phyloP scores from a whole-genome alignment of 2,113 vertebrate genomes.

The Tor tambroides region DNA sequence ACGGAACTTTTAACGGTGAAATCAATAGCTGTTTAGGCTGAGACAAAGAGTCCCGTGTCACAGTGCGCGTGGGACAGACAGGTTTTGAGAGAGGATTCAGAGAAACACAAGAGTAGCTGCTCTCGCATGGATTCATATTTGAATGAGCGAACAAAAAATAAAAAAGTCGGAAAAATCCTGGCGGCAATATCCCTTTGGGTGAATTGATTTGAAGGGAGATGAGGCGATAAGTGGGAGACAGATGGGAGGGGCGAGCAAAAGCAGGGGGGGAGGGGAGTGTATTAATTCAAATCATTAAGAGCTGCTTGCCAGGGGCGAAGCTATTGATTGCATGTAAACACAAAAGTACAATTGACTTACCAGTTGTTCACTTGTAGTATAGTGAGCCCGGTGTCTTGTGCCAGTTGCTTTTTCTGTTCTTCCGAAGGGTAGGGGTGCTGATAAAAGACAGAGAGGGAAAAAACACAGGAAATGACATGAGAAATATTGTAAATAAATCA shows the following conservation, averaged over 20 bases:
- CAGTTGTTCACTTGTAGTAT: conserved; percentile 99
- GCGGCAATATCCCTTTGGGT: conserved; percentile 69
- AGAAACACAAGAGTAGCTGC: neutral
- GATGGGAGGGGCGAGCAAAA: conserved; percentile 25
- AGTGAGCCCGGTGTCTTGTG: conserved; percentile 99
- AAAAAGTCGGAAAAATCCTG: conserved; percentile 67
- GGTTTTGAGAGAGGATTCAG: neutral
- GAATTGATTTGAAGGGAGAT: conserved; percentile 70
- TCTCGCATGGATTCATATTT: conserved; percentile 63
- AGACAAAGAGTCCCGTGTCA: conserved; percentile 1
- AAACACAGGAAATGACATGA: conserved; percentile 37
- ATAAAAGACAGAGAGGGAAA: conserved; percentile 59
- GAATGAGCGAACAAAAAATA: conserved; percentile 54
- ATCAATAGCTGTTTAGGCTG: conserved; percentile 2
- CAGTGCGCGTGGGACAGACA: neutral
- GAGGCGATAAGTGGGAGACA: conserved; percentile 46
- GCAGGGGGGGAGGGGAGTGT: conserved; percentile 55
- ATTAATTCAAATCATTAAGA: conserved; percentile 78
- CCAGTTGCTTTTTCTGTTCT: conserved; percentile 99
- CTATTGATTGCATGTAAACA: conserved; percentile 73
- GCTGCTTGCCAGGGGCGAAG: conserved; percentile 69
- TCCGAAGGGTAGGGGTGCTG: conserved; percentile 99
- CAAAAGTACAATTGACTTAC: conserved; percentile 81
- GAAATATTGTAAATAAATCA: conserved; percentile 53
- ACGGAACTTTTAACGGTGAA: conserved; percentile 42